Percentiles rank a stretch among this genome's conserved stretches.
Conservation (phyloP, 2,888 invertebrate genomes). For the Zootermopsis nevadensis region DNA sequence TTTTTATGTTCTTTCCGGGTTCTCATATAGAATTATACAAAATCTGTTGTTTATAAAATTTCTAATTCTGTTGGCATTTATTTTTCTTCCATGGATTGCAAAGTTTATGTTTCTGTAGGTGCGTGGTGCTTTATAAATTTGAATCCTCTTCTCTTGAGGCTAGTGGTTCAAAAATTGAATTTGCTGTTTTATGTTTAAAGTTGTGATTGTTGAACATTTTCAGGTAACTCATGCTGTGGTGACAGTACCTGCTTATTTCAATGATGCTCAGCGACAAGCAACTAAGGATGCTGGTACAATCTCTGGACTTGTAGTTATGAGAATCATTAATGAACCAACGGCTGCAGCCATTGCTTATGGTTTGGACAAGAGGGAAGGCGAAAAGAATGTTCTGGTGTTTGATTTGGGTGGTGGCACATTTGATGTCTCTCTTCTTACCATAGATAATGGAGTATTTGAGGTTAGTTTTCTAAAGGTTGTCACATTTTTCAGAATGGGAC, state of each 20-base stretch:
- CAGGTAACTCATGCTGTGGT: constrained; percentile 84
- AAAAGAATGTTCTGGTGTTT: constrained; percentile 98
- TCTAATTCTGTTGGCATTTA: no score
- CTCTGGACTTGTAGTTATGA: constrained; percentile 90
- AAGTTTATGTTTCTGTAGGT: no score
- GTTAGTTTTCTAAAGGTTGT: no score
- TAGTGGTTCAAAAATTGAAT: no score
- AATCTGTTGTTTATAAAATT: no score
- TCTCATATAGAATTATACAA: no score
- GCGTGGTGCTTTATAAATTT: no score
- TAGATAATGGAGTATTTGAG: constrained; percentile 99
- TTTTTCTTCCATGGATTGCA: no score
- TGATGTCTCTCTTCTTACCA: constrained; percentile 97
- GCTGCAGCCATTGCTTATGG: constrained; percentile 98
- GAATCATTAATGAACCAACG: constrained; percentile 98
- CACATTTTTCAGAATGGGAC: no score
- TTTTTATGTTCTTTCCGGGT: no score
- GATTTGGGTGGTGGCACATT: constrained; percentile 99
- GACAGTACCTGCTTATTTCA: constrained; percentile 98
- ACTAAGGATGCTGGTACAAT: constrained; percentile 99
- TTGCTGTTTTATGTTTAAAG: no score
- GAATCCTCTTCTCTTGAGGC: no score
- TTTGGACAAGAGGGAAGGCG: constrained; percentile 95
- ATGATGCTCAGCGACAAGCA: constrained; percentile 99
- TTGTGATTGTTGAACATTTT: background rate